Percentiles rank a stretch among this genome's conserved stretches.
Evolutionary conservation across 2,888 invertebrate genomes (phyloP).

Genomic region (Cyrtodaria siliqua): DNA sequence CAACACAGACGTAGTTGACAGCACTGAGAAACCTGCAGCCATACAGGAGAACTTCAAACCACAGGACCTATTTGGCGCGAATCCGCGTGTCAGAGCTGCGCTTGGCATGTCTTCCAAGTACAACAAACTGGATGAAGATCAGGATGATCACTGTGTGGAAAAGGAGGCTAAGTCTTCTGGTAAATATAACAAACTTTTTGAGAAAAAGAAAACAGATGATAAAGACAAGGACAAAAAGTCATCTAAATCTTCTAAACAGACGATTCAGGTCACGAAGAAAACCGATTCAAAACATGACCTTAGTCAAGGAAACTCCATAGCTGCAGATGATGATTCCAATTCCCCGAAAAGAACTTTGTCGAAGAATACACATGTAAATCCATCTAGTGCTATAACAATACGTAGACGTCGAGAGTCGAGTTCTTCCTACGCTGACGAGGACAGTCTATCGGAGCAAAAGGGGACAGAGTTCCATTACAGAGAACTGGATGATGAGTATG

Average conservation of each 20-base stretch:
- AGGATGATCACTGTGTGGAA: conserved; percentile 69
- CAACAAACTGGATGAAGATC: conserved; percentile 89
- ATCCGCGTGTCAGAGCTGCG: conserved; percentile 78
- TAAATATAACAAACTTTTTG: conserved; percentile 47
- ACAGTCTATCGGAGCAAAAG: conserved; percentile 82
- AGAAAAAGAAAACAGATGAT: conserved; percentile 18
- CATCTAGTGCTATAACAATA: conserved; percentile 32
- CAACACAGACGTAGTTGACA: conserved; percentile 19
- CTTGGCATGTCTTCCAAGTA: conserved; percentile 90
- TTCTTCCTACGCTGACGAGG: conserved; percentile 84
- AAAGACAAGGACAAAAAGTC: conserved; percentile 12
- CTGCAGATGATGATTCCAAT: conserved; percentile 9
- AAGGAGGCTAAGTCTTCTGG: conserved; percentile 34
- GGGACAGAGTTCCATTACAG: conserved; percentile 80
- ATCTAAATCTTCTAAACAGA: conserved; percentile 6
- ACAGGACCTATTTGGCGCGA: conserved; percentile 73
- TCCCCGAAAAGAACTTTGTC: conserved; percentile 24
- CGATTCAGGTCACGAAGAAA: not conserved
- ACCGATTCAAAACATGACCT: not conserved
- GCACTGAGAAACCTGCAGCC: conserved; percentile 14
- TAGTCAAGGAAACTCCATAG: not conserved
- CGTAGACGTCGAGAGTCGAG: conserved; percentile 75
- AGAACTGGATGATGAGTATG: conserved; percentile 84
- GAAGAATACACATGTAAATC: conserved; percentile 42
- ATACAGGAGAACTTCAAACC: conserved; percentile 51